phyloP scores from a whole-genome alignment of 2,797 vertebrate species.

The Phalanger gymnotis region DNA sequence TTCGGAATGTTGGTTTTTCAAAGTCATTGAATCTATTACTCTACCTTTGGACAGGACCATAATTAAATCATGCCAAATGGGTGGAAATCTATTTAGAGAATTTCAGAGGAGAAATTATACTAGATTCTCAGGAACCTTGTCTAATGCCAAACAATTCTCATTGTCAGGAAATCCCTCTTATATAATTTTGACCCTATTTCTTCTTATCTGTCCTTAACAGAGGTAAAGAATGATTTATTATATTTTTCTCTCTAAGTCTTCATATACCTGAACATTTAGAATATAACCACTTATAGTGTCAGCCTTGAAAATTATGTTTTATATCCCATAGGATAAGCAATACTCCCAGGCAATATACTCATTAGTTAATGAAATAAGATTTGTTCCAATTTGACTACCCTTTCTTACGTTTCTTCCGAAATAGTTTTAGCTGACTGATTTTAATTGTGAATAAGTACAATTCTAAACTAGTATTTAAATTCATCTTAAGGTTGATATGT shows the following conservation, averaged over 20 bases:
- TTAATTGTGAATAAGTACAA: background rate
- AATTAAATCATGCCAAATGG: background rate
- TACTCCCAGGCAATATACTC: background rate
- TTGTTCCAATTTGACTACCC: background rate
- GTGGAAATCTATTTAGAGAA: background rate
- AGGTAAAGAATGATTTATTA: background rate
- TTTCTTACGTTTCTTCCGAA: background rate
- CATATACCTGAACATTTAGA: slow-evolving; percentile 6
- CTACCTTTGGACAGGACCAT: background rate
- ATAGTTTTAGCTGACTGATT: background rate
- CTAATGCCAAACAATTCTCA: slow-evolving; percentile 4
- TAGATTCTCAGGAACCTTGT: background rate
- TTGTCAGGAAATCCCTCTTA: slow-evolving; percentile 9
- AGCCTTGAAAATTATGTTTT: background rate
- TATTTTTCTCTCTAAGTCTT: slow-evolving; percentile 7
- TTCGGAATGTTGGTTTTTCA: background rate
- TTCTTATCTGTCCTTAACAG: background rate
- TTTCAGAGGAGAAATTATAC: background rate
- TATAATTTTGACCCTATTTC: background rate
- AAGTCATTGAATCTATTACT: background rate
- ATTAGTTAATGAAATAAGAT: background rate
- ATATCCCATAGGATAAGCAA: background rate
- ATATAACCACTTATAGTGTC: background rate
- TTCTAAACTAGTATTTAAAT: background rate
- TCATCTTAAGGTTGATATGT: background rate